Conservation (phyloP, 2,113 vertebrate genomes). For the Pedionomus torquatus region DNA sequence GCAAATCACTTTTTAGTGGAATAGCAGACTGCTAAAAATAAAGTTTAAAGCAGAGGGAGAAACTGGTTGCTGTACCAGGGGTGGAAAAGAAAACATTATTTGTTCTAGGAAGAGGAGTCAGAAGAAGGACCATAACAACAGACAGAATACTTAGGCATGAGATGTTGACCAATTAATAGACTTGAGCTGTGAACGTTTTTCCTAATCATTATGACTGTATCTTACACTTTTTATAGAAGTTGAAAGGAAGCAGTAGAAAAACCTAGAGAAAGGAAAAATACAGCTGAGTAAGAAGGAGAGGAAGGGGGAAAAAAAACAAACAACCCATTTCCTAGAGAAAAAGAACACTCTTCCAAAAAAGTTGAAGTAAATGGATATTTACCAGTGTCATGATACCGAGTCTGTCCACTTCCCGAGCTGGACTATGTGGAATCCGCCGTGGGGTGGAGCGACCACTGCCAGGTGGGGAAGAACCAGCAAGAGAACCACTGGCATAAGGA, state of each 20-base stretch:
- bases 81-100: neutral
- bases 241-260: conserved; percentile 39
- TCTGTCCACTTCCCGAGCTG: conserved; percentile 90
- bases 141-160: neutral
- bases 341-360: fast-evolving
- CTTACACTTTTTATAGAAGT: conserved; percentile 31
- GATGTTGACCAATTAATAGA: conserved; percentile 11
- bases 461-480: conserved; percentile 87
- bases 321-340: neutral
- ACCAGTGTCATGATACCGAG: conserved; percentile 96
- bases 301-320: neutral
- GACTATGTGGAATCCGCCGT: conserved; percentile 85
- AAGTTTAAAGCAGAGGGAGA: neutral
- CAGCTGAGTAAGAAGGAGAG: neutral
- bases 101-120: neutral
- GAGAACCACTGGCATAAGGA: conserved; percentile 72
- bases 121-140: neutral
- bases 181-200: neutral
- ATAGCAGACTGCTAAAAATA: neutral
- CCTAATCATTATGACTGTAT: conserved; percentile 23
- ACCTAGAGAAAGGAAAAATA: conserved; percentile 26
- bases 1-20: neutral
- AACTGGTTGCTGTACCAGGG: neutral
- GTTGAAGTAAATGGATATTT: neutral
- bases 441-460: conserved; percentile 92